Base-by-base conservation (phyloP, 2,113 vertebrate species). In the Sceloporus undulatus region DNA sequence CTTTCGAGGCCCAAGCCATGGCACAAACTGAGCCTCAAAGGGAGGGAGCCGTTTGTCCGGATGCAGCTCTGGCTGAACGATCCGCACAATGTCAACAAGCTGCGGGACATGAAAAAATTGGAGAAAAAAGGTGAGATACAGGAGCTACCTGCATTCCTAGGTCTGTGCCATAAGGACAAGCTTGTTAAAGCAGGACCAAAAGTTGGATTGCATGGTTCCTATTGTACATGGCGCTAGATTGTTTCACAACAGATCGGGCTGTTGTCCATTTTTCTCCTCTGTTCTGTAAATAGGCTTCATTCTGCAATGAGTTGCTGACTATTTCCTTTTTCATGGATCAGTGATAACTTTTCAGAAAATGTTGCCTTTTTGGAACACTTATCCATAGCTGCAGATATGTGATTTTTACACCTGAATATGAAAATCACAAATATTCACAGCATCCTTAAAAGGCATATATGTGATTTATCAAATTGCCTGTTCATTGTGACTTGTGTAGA, bases 1-100 rank as follows among this genome's bases (percentile, higher is more conserved):
- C 97, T 99, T 42, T 99, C 99, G 66, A 97, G 99, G 89, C 99
- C 99, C 92, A 99, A 99, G 92, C 99, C 99, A 0, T 99, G 99
- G 99, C 99, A 99, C 95, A 99, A 99, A 90, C 98, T 99, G 90
- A 99, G 99, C 95, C 97, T 99, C 84, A 99, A 99, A 94, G 99
- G 99, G 82, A 94, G 99, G 86, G 99, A 99, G 94, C 99, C 99
- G 0, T 99, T 99, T 19, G 98, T 99, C 77, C 98, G 99, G 18
- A 99, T 99, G 99, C 98, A 99, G 96, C 97, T 99, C 78, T 99
- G 99, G 99, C 98, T 99, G 91, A 99, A 97, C 0, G 99, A 99
- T 94, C 98, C 99, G 9, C 98, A 99, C 93, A 99, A 99, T 0
- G 98, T 99, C 29, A 98, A 99, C 90, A 99, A 98, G 93, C 96